phyloP scores from a whole-genome alignment of 2,113 vertebrate species.

The Panthera uncia region DNA sequence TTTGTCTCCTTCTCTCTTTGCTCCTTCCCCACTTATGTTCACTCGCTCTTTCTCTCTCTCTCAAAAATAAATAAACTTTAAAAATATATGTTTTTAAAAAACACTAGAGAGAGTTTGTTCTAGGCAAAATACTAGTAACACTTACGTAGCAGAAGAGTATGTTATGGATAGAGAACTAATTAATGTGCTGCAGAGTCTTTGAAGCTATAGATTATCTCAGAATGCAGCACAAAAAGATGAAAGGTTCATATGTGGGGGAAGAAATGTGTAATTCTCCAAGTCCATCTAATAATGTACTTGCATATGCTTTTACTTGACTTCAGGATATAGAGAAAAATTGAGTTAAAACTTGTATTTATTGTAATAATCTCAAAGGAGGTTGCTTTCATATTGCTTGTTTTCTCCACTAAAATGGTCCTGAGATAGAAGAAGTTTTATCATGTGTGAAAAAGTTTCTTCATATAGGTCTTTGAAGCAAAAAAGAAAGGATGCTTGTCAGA shows the following conservation, averaged over 20 bases:
- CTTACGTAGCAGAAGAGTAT: neutral
- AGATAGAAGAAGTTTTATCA: slow-evolving; percentile 4
- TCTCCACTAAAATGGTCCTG: slow-evolving; percentile 14
- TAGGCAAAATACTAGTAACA: neutral
- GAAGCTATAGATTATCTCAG: neutral
- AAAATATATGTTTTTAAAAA: no score
- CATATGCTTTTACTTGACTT: neutral
- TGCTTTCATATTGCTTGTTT: neutral
- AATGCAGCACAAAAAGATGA: neutral
- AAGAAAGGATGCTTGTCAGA: slow-evolving; percentile 21
- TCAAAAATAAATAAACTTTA: no score
- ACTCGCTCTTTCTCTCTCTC: no score
- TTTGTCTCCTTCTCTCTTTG: no score
- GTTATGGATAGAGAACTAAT: neutral
- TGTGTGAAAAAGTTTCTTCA: slow-evolving; percentile 16
- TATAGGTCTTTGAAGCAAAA: slow-evolving; percentile 32
- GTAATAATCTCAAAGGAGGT: slow-evolving; percentile 13
- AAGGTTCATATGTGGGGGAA: neutral
- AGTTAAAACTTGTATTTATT: slow-evolving; percentile 1
- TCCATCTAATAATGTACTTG: neutral
- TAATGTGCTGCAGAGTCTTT: neutral
- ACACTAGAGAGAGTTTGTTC: neutral
- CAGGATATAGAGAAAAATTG: neutral
- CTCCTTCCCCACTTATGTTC: no score
- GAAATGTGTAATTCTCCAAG: neutral